Percentiles rank a stretch among this genome's conserved stretches.
Conservation (phyloP, 2,888 invertebrate genomes). For the Torymus aiolomorphi region DNA sequence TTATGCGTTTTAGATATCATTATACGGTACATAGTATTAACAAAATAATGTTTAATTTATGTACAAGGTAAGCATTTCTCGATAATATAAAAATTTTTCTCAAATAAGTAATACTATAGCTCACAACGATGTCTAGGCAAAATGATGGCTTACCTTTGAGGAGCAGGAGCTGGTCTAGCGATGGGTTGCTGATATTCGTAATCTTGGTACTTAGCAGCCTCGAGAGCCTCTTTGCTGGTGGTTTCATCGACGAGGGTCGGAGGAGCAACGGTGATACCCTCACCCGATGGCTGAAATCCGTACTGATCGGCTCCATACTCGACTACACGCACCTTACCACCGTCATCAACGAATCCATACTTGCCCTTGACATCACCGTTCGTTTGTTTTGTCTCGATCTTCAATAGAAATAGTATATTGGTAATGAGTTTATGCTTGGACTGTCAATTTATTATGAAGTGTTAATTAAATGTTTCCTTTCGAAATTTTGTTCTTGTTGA, state of each 20-base stretch:
- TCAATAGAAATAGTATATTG: constrained; percentile 67
- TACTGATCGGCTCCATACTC: constrained; percentile 93
- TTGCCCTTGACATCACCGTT: constrained; percentile 92
- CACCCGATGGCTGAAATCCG: constrained; percentile 91
- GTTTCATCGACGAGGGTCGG: constrained; percentile 76
- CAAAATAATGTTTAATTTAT: no score
- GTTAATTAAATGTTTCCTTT: no score
- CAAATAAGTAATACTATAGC: no score
- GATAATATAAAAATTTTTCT: no score
- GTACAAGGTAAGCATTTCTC: no score
- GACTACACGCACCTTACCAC: constrained; percentile 87
- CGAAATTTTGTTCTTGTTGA: no score
- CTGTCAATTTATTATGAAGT: no score
- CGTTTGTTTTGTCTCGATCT: constrained; percentile 90
- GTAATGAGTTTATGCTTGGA: neutral
- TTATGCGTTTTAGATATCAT: no score
- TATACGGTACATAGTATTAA: no score
- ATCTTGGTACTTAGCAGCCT: constrained; percentile 63
- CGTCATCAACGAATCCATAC: constrained; percentile 91
- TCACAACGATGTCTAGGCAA: neutral
- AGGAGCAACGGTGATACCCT: constrained; percentile 87
- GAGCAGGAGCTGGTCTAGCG: constrained; percentile 63
- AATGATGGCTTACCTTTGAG: constrained; percentile 56
- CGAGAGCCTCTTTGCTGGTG: constrained; percentile 68
- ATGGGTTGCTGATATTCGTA: constrained; percentile 67